Base-by-base conservation (phyloP, 1,140 invertebrate genomes). In the Conopomorpha cramerella region DNA sequence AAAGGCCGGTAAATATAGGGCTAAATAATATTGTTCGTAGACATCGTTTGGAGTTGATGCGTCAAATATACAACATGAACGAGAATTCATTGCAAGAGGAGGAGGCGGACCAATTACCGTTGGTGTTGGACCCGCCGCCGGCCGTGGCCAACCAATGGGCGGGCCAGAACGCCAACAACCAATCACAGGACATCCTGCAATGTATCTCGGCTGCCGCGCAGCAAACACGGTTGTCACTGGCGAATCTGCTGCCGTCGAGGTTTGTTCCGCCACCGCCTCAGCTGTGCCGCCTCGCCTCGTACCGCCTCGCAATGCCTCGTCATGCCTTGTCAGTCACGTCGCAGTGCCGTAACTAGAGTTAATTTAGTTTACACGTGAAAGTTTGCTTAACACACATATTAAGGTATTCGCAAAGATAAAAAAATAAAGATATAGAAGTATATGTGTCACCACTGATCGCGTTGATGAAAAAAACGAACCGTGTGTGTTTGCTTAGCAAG, bases 11-110 rank as follows among this genome's bases (percentile, higher is more conserved):
- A 39, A 31, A 33, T 31, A 18, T 33, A 33, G 50, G 98, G 81
- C 82, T 99, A 43, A 91, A 95, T 93, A 97, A 38, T 71, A 34
- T 67, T 71, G 53, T 67, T 51, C 85, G 74, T 89, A 95, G 95
- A 89, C 89, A 93, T 81, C 91, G 94, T 53, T 86, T 98, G 85
- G 95, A 97, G 84, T 84, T 96, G 81, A 98, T 98, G 94, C 89
- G 94, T 65, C 89, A 92, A 74, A 90, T 95, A 72, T 97, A 95
- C 87, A 95, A 95, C 86, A 89, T 89, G 79, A 92, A 93, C 79
- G 84, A 87, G 78, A 86, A 84, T 76, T 83, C 86, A 51, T 79
- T 77, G 42, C 58, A 52, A 11, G 77, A 79, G 43, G 66, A 76
- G 29, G 79, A 77, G 39, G 67, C 57, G 41, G 39, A 50, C 28